Percentiles rank a stretch among this genome's conserved stretches.
Conservation (phyloP, 2,113 vertebrate genomes). For the Ptilonorhynchus violaceus region DNA sequence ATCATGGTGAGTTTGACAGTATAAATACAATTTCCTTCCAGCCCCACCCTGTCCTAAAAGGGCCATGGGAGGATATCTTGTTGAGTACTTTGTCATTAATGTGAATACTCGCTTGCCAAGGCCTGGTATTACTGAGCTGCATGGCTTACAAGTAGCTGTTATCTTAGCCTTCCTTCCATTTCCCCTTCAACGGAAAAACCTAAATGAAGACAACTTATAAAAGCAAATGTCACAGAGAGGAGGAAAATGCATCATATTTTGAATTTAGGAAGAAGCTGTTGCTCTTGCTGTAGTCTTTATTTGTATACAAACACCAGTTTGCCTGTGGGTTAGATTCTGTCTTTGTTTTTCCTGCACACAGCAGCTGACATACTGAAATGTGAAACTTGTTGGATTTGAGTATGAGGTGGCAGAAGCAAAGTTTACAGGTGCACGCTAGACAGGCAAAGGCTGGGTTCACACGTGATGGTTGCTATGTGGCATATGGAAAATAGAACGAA, state of each 20-base stretch:
- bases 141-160: background rate
- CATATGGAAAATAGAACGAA: background rate
- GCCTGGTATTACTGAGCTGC: background rate
- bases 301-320: background rate
- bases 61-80: background rate
- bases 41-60: background rate
- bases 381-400: background rate
- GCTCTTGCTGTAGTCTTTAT: background rate
- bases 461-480: background rate
- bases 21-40: background rate
- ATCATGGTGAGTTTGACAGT: background rate
- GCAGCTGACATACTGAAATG: background rate
- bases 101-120: background rate
- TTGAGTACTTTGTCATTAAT: background rate
- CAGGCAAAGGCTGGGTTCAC: background rate
- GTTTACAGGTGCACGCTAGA: rapidly evolving
- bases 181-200: background rate
- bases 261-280: background rate
- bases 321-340: background rate
- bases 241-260: background rate
- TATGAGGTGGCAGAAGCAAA: background rate
- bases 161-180: background rate
- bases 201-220: background rate
- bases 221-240: background rate
- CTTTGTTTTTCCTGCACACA: background rate